Evolutionary conservation across 1,140 invertebrate species (phyloP).

Genomic region (Macrobrachium rosenbergii): DNA sequence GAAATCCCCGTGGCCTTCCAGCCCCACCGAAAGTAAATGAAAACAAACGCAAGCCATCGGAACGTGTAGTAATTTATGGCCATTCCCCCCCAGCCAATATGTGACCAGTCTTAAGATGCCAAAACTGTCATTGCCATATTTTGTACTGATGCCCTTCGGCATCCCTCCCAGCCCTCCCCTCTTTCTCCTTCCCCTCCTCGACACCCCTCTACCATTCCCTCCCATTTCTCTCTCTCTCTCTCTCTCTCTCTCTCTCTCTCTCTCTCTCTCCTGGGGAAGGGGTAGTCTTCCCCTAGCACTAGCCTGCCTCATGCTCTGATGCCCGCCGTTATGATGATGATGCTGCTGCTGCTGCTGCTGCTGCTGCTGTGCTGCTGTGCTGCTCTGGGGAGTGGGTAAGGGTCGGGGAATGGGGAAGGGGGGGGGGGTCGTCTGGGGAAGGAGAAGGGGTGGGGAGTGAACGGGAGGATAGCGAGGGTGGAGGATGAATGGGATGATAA

Average conservation of each 20-base stretch:
- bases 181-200: slow-evolving; percentile 5
- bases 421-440: neutral
- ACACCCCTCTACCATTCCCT: slow-evolving; percentile 6
- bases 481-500: neutral
- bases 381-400: neutral
- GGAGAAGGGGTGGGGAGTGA: neutral
- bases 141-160: slow-evolving; percentile 59
- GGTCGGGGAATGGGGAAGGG: neutral
- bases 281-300: neutral
- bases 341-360: neutral
- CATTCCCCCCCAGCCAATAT: slow-evolving; percentile 60
- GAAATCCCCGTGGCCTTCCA: slow-evolving; percentile 21
- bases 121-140: slow-evolving; percentile 65
- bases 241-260: slow-evolving; percentile 17
- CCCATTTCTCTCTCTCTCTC: slow-evolving; percentile 5
- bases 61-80: slow-evolving; percentile 60
- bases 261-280: neutral
- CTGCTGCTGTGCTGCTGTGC: neutral
- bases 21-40: slow-evolving; percentile 44
- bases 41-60: slow-evolving; percentile 55
- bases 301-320: neutral
- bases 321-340: neutral
- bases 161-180: neutral
- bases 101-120: slow-evolving; percentile 65
- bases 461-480: neutral